These are phyloP conservation scores for Taphrorychus bicolor DNA, from an alignment of 2,888 invertebrate species.

Conservation along the genomic window DNA sequence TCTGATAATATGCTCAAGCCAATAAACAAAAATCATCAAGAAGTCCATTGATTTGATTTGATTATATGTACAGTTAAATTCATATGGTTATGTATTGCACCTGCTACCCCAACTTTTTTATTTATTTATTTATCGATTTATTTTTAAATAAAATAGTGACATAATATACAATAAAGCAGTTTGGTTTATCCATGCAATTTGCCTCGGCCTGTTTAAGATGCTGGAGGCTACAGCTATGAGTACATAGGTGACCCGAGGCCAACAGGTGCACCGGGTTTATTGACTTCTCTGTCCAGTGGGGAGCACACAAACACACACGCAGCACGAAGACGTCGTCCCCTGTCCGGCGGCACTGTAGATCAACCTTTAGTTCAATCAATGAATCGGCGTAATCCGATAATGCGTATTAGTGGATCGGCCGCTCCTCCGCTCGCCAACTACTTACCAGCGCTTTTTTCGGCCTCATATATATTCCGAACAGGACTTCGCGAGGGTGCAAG, in stretches of 20 bases:
- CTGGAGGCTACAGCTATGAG: conserved; percentile 47
- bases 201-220: conserved; percentile 27
- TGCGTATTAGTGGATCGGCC: neutral
- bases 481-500: neutral
- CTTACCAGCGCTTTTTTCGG: no score
- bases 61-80: no score
- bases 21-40: no score
- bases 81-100: no score
- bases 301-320: conserved; percentile 33
- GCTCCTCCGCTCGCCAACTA: no score
- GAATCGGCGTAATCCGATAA: conserved; percentile 29
- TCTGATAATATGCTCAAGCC: no score
- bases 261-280: conserved; percentile 62
- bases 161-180: no score
- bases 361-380: conserved; percentile 46
- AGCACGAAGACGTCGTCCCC: conserved; percentile 23
- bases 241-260: conserved; percentile 58
- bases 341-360: conserved; percentile 41
- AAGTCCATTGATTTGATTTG: no score
- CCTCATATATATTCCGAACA: neutral
- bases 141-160: no score
- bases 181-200: conserved; percentile 20
- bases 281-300: conserved; percentile 54
- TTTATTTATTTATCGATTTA: no score
- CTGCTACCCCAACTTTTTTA: no score